Conservation (phyloP, 2,888 invertebrate genomes). For the Sinelater perroti region DNA sequence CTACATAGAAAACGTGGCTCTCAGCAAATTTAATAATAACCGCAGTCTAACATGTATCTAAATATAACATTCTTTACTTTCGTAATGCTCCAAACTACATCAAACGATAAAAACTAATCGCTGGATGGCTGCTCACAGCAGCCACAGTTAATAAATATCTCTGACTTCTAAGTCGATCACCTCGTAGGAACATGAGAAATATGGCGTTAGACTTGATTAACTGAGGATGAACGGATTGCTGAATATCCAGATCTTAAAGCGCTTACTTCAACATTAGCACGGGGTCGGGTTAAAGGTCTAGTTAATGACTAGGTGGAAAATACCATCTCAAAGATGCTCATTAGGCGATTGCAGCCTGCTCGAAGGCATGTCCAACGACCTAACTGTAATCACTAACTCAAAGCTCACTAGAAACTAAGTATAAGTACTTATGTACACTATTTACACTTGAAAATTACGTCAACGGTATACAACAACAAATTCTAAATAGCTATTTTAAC, state of each 20-base stretch:
- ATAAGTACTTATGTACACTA: slow-evolving; percentile 45
- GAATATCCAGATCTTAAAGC: no score
- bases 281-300: no score
- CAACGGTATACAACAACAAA: slow-evolving; percentile 51
- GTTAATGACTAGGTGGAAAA: background rate
- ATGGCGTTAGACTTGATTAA: background rate
- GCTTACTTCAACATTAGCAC: no score
- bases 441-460: slow-evolving; percentile 51
- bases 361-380: slow-evolving; percentile 34
- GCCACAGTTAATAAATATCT: slow-evolving; percentile 20
- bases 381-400: slow-evolving; percentile 24
- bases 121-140: slow-evolving; percentile 18
- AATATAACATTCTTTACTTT: slow-evolving; percentile 16
- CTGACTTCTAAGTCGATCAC: slow-evolving; percentile 16
- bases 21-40: slow-evolving; percentile 12
- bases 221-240: background rate
- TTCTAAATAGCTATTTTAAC: slow-evolving; percentile 42
- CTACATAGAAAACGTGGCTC: slow-evolving; percentile 10
- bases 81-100: slow-evolving; percentile 7
- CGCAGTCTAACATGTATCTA: slow-evolving; percentile 20
- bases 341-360: slow-evolving; percentile 28
- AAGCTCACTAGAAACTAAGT: slow-evolving; percentile 33
- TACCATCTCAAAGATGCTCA: slow-evolving; percentile 24
- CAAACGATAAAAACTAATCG: slow-evolving; percentile 22
- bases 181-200: slow-evolving; percentile 28